A percentile compares a stretch with the other conserved stretches of the same genome.
These are phyloP conservation scores for Anadara kagoshimensis DNA, from an alignment of 1,140 invertebrate genomes.

Conservation along the genomic window DNA sequence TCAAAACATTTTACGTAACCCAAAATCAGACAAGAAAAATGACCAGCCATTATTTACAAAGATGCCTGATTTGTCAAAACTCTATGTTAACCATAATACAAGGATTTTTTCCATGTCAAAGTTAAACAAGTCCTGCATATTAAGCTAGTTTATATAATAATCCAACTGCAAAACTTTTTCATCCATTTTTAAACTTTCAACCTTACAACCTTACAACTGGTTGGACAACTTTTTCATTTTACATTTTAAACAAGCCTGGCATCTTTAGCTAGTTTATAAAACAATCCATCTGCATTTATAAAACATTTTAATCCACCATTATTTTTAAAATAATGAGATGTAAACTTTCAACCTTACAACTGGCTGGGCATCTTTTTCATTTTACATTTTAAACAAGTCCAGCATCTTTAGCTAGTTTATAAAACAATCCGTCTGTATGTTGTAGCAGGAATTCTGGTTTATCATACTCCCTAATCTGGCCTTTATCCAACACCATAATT, in stretches of 20 bases:
- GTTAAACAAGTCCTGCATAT: conserved; percentile 54
- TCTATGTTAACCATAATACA: no score
- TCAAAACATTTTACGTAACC: no score
- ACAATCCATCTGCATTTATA: conserved; percentile 6
- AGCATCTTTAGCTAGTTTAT: conserved; percentile 26
- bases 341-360: no score
- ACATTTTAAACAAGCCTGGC: conserved; percentile 50
- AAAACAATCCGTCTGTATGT: conserved; percentile 11
- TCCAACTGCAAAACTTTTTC: conserved; percentile 77
- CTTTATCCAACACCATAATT: conserved; percentile 41
- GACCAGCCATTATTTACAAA: no score
- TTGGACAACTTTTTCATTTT: not conserved
- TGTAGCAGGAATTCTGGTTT: conserved; percentile 76
- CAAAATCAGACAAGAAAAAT: no score
- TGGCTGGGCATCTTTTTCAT: not conserved
- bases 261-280: conserved; percentile 26
- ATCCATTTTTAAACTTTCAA: no score
- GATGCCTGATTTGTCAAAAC: no score
- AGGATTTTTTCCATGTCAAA: no score
- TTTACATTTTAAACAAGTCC: conserved; percentile 49
- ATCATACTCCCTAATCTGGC: conserved; percentile 34
- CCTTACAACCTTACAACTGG: no score
- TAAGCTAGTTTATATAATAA: conserved; percentile 20
- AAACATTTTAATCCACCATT: no score
- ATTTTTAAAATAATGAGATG: no score